Base-by-base conservation (phyloP, 2,797 vertebrate species). In the Chelmon rostratus region DNA sequence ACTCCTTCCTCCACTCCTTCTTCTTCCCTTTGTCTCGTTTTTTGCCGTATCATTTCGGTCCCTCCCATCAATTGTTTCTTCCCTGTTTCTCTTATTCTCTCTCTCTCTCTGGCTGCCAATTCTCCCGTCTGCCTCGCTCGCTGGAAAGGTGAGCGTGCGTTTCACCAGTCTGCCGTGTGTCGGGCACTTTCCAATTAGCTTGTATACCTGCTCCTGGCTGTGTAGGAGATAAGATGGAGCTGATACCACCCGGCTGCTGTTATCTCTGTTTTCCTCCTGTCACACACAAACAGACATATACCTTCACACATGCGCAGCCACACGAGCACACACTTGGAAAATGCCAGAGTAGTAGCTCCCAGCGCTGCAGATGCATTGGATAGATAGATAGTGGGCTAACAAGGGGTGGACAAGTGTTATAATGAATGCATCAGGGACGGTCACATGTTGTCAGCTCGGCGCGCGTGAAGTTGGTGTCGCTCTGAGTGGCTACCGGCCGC, bases 171-270 rank as follows among this genome's bases (percentile, higher is more conserved):
- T 79, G 56, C 79, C 58, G 78, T 78, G 84, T 83, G 89, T 90
- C 91, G 93, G 87, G 82, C 90, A 93, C 90, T 93, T 94, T 94
- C 94, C 94, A 94, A 94, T 94, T 94, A 94, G 94, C 91, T 93
- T 88, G 87, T 94, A 90, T 92, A 92, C 89, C 92, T 92, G 92
- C 89, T 91, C 86, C 90, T 94, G 91, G 92, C 90, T 92, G 92
- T 92, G 91, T 89, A 84, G 82, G 49, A 92, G 92, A 94, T 94
- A 93, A 94, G 94, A 94, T 94, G 81, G 89, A 90, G 88, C 88
- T 62, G 92, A 94, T 93, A 93, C 79, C 86, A 78, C 81, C 68
- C 1, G 87, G 90, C 84, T 78, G 77, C 85, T 84, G 91, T 93
- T 94, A 93, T 93, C 93, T 94, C 91, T 87, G 89, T 92, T 91